Base-by-base conservation (phyloP, 1,140 invertebrate genomes). In the Leptoteleia sp. region DNA sequence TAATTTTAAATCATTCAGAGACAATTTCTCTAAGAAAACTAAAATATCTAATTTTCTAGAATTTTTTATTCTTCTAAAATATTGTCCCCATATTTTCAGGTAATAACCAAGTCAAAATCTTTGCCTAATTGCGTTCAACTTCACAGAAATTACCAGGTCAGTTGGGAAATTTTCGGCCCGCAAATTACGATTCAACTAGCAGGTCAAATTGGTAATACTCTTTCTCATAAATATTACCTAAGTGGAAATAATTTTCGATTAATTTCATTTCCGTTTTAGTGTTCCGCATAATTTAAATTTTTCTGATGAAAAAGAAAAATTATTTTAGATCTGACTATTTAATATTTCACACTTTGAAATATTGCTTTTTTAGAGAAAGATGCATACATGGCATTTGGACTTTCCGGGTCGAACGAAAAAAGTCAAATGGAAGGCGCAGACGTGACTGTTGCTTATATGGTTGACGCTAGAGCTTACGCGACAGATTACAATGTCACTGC, bases 151-250 rank as follows among this genome's bases (percentile, higher is more conserved):
- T 89, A 94, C 52, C 95, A 96, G 90, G 91, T 97, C 1, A 93
- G 93, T 6, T 98, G 96, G 96, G 95, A 97, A 84, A 93, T 97
- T 2, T 96, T 96, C 84, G 95, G 96, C 0, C 94, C 93, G n/a
- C 93, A 95, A 84, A 93, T 98, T 43, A 97, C 96, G 0, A 92
- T 98, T 54, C 93, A 97, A 87, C 87, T 98, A 4, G 92, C 94
- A n/a, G 96, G 93, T n/a, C 92, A 94, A 90, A 91, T 94, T 80
- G 87, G 86, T 76, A 61, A 29, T 8, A 29, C 3, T 29, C 5
- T 22, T 22, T n/a, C n/a, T n/a, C n/a, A 22, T 3, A 22, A 22
- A 22, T 22, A 22, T n/a, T n/a, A n/a, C n/a, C n/a, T n/a, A n/a
- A 5, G 5, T 22, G 19, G 5, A 22, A 22, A 22, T 22, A 22